Percentiles rank a stretch among this genome's conserved stretches.
These are phyloP conservation scores for Epinotia demarniana DNA, from an alignment of 2,888 invertebrate species.

Conservation along the genomic window DNA sequence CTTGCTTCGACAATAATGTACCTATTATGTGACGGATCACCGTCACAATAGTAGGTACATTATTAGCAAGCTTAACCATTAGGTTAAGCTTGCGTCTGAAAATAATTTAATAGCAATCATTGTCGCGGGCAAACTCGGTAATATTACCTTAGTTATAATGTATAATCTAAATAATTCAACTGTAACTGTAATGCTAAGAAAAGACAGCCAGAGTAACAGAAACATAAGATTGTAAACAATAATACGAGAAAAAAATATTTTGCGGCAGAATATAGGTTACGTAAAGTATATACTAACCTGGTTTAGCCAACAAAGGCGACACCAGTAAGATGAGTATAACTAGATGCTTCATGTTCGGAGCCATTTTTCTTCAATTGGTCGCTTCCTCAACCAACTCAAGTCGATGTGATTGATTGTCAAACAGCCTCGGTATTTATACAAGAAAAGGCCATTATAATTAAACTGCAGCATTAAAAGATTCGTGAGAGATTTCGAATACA, in stretches of 20 bases:
- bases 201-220: background rate
- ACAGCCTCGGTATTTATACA: background rate
- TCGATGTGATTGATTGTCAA: background rate
- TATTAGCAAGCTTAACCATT: too few species aligned
- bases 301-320: conserved; percentile 6
- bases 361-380: conserved; percentile 1
- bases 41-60: too few species aligned
- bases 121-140: too few species aligned
- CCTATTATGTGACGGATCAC: too few species aligned
- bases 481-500: background rate
- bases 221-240: background rate
- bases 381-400: background rate
- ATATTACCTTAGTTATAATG: too few species aligned
- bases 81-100: too few species aligned
- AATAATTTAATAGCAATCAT: too few species aligned
- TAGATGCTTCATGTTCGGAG: background rate
- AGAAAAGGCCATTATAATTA: conserved; percentile 7
- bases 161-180: too few species aligned
- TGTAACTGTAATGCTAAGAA: too few species aligned
- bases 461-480: conserved; percentile 7
- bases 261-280: background rate
- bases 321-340: conserved; percentile 8
- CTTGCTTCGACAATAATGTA: too few species aligned
- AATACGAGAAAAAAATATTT: background rate
- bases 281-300: conserved; percentile 8